Evolutionary conservation across 2,888 invertebrate genomes (phyloP).

Genomic region (Epinotia ramella): DNA sequence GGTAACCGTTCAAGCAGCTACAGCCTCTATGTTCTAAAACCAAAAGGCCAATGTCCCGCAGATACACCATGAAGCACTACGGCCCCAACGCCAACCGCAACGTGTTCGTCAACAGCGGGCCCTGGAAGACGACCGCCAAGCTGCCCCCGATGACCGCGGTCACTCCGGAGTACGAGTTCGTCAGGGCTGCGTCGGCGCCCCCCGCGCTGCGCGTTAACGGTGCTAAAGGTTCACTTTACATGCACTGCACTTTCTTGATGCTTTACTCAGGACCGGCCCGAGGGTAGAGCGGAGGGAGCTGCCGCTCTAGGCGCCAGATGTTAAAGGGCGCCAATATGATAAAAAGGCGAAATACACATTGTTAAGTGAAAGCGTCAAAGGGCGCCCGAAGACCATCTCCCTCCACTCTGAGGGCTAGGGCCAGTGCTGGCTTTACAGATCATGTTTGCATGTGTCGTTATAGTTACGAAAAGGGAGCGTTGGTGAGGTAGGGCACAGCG

Average conservation of each 20-base stretch:
- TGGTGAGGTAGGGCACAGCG: too few species aligned
- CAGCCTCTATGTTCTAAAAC: conserved; percentile 1
- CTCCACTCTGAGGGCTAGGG: too few species aligned
- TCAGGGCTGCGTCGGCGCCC: conserved; percentile 66
- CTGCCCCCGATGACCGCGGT: conserved; percentile 56
- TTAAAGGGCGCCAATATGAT: too few species aligned
- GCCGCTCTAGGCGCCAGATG: too few species aligned
- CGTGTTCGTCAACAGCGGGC: conserved; percentile 54
- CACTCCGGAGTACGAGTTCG: conserved; percentile 70
- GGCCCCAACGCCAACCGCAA: conserved; percentile 59
- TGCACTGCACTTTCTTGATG: conserved; percentile 62
- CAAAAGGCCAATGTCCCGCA: conserved; percentile 49
- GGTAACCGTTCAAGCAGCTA: not conserved
- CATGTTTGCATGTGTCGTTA: too few species aligned
- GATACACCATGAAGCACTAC: conserved; percentile 71
- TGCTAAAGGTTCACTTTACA: conserved; percentile 72
- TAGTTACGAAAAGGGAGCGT: too few species aligned
- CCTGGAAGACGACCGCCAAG: conserved; percentile 70
- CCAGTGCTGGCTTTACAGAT: too few species aligned
- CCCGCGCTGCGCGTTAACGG: conserved; percentile 65
- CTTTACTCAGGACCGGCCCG: not conserved
- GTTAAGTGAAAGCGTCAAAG: too few species aligned
- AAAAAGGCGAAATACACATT: too few species aligned
- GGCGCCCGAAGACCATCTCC: too few species aligned
- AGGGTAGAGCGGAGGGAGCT: too few species aligned